Conservation (phyloP, 2,888 invertebrate species). For the Tribolium freemani region DNA sequence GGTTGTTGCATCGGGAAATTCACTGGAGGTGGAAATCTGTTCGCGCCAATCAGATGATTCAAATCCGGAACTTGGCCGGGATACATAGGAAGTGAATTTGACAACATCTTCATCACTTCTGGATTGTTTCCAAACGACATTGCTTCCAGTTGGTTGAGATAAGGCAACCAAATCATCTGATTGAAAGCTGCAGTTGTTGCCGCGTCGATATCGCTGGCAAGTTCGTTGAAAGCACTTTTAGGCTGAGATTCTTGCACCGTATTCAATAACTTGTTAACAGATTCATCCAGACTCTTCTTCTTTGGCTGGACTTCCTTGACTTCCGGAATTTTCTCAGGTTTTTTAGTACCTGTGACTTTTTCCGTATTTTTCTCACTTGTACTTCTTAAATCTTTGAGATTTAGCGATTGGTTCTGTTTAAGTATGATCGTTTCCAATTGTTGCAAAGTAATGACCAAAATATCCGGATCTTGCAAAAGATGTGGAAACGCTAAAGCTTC, state of each 20-base stretch:
- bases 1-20: constrained; percentile 62
- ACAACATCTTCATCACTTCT: constrained; percentile 73
- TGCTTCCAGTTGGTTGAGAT: constrained; percentile 75
- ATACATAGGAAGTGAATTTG: constrained; percentile 68
- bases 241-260: constrained; percentile 3
- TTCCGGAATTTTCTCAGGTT: constrained; percentile 39
- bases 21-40: constrained; percentile 68
- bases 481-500: constrained; percentile 82
- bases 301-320: constrained; percentile 26
- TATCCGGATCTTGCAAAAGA: constrained; percentile 82
- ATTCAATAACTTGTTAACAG: constrained; percentile 18
- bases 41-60: constrained; percentile 67
- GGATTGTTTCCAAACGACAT: constrained; percentile 70
- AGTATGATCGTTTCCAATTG: constrained; percentile 78
- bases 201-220: constrained; percentile 78
- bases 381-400: constrained; percentile 58
- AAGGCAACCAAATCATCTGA: constrained; percentile 83
- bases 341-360: constrained; percentile 50
- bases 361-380: constrained; percentile 50
- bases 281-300: constrained; percentile 42
- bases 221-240: constrained; percentile 57
- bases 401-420: constrained; percentile 67
- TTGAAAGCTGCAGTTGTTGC: constrained; percentile 79
- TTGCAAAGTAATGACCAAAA: constrained; percentile 81
- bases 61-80: constrained; percentile 68